phyloP scores from a whole-genome alignment of 2,888 invertebrate species.

The Synergus gifuensis region DNA sequence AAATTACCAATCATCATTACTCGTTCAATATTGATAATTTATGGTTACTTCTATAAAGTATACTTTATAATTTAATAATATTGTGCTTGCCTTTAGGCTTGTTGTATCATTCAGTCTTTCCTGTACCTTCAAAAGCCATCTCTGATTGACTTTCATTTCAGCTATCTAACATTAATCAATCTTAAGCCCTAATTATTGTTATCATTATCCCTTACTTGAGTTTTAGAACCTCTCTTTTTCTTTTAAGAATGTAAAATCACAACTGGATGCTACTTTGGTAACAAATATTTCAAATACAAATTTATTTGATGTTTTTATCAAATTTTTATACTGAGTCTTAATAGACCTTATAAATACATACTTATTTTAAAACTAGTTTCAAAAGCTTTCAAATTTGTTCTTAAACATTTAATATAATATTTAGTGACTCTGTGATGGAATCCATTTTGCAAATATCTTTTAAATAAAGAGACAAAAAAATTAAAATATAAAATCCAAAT shows the following conservation, averaged over 20 bases:
- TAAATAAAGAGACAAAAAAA: neutral
- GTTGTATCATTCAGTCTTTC: constrained; percentile 38
- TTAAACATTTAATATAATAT: neutral
- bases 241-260: neutral
- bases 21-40: constrained; percentile 1
- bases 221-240: neutral
- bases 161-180: neutral
- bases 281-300: constrained; percentile 13
- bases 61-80: constrained; percentile 10
- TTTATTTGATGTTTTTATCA: neutral
- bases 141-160: constrained; percentile 34
- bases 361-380: neutral
- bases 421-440: neutral
- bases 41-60: constrained; percentile 5
- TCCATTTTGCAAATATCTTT: neutral
- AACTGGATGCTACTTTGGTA: neutral
- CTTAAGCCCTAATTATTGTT: constrained; percentile 27
- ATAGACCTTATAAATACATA: neutral
- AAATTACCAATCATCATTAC: constrained; percentile 3
- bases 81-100: constrained; percentile 24
- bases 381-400: neutral
- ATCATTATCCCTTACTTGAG: neutral
- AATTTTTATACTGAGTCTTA: neutral
- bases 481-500: neutral
- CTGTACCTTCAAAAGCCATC: constrained; percentile 22